These are phyloP conservation scores for Tenodera sinensis DNA, from an alignment of 2,888 invertebrate species.

Conservation along the genomic window DNA sequence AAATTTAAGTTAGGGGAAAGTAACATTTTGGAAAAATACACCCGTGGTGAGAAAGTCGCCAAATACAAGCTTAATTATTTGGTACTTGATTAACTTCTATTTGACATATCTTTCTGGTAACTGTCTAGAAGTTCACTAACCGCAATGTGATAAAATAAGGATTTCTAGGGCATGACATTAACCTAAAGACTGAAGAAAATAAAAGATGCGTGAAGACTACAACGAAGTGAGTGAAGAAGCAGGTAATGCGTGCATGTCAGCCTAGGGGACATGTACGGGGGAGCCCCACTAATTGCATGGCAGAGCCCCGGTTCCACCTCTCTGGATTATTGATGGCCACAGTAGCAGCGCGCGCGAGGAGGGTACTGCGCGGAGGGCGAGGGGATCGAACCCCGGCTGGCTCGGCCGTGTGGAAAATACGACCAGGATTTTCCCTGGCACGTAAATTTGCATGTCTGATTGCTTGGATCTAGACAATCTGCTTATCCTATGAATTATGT, in stretches of 20 bases:
- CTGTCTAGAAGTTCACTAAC: no score
- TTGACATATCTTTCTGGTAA: no score
- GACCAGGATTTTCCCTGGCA: not conserved
- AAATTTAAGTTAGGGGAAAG: no score
- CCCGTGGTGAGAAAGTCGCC: no score
- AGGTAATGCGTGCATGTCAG: not conserved
- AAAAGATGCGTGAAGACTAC: no score
- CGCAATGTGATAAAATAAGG: no score
- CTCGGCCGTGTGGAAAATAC: not conserved
- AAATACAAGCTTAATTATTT: no score
- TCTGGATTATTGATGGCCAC: not conserved
- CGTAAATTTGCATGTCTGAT: not conserved
- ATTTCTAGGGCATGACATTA: no score
- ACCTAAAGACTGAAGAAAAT: no score
- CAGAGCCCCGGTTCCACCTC: not conserved
- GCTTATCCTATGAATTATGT: not conserved
- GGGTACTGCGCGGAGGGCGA: not conserved
- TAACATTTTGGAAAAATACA: no score
- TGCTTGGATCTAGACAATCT: not conserved
- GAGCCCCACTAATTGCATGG: not conserved
- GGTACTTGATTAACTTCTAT: no score
- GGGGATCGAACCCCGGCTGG: not conserved
- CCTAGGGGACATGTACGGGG: not conserved
- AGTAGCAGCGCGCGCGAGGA: not conserved
- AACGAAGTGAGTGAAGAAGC: not conserved